These are phyloP conservation scores for Tanytarsus gracilentus DNA, from an alignment of 2,888 invertebrate genomes.

Conservation along the genomic window DNA sequence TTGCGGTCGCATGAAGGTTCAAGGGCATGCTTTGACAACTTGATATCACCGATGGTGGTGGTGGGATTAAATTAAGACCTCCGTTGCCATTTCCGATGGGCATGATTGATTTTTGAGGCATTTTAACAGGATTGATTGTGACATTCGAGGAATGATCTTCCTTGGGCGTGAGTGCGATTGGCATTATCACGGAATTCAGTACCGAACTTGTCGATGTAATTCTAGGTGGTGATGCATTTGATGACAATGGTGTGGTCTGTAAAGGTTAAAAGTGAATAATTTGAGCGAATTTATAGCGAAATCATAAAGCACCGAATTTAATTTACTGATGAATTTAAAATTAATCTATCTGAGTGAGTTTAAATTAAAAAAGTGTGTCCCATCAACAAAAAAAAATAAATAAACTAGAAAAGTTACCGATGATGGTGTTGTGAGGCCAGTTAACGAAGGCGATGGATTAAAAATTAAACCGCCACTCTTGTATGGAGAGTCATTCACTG, in stretches of 20 bases:
- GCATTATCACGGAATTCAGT: not conserved
- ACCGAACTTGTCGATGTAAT: slow-evolving; percentile 18
- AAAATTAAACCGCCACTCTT: not conserved
- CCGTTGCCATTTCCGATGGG: slow-evolving; percentile 1
- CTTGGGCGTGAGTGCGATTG: not conserved
- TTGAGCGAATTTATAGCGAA: no score
- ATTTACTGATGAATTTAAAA: no score
- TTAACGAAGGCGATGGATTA: slow-evolving; percentile 3
- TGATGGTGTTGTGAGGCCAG: not conserved
- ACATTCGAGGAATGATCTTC: not conserved
- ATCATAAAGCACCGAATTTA: no score
- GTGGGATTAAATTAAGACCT: not conserved
- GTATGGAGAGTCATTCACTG: slow-evolving; percentile 9
- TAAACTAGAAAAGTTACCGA: no score
- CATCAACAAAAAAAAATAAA: no score
- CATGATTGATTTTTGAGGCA: not conserved
- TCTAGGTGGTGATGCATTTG: slow-evolving; percentile 17
- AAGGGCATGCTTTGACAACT: slow-evolving; percentile 19
- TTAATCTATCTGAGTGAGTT: no score
- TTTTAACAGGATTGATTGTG: not conserved
- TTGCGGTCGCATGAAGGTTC: slow-evolving; percentile 17
- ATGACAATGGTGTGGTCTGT: not conserved
- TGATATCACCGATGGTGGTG: not conserved
- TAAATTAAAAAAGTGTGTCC: no score
- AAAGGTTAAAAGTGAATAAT: not conserved